A percentile compares a stretch with the other conserved stretches of the same genome.
Conservation (phyloP, 2,113 vertebrate species). For the Gorilla gorilla region DNA sequence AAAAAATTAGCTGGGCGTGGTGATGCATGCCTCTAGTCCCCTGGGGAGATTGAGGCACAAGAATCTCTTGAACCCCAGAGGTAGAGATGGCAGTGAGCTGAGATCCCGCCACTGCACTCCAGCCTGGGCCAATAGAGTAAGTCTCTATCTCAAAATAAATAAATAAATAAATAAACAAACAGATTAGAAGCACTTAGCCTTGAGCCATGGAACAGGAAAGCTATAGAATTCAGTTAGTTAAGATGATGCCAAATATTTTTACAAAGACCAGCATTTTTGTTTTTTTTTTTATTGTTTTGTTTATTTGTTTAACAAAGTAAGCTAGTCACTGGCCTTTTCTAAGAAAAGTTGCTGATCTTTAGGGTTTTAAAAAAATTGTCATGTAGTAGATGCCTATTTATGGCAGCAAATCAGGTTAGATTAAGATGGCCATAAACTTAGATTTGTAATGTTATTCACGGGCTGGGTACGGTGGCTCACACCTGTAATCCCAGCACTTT, state of each 20-base stretch:
- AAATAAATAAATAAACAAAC: too few relatives aligned
- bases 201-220: constrained; percentile 51
- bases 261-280: background rate
- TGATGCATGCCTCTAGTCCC: too few relatives aligned
- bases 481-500: too few relatives aligned
- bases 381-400: background rate
- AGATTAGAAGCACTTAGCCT: constrained; percentile 23
- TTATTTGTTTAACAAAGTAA: background rate
- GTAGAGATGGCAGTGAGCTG: too few relatives aligned
- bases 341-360: background rate
- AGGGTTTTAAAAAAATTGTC: background rate
- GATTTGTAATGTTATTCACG: background rate
- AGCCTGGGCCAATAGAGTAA: too few relatives aligned
- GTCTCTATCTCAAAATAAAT: too few relatives aligned
- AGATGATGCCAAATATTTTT: background rate
- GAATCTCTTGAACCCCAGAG: too few relatives aligned
- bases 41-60: too few relatives aligned
- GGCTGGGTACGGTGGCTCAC: too few relatives aligned
- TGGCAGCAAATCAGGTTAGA: background rate
- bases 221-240: constrained; percentile 22
- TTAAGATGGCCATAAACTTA: background rate
- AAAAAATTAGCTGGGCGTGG: too few relatives aligned
- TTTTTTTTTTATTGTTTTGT: background rate
- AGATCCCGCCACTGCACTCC: too few relatives aligned
- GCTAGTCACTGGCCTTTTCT: background rate